phyloP scores from a whole-genome alignment of 2,797 vertebrate genomes.

The Pipistrellus nathusii region DNA sequence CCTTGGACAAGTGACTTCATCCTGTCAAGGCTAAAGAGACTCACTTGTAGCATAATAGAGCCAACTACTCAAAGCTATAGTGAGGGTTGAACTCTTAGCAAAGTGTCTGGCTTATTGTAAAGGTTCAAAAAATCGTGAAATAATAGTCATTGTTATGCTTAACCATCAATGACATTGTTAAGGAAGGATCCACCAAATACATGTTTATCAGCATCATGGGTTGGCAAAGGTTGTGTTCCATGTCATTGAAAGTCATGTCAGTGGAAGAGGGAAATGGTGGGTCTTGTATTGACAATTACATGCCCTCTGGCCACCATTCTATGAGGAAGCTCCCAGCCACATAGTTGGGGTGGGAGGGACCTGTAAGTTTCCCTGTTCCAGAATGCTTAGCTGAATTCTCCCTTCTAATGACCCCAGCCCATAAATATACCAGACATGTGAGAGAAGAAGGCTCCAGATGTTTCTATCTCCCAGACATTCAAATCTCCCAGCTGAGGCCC shows the following conservation, averaged over 20 bases:
- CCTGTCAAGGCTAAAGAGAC: background rate
- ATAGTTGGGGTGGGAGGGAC: background rate
- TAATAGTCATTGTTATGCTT: background rate
- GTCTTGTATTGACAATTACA: background rate
- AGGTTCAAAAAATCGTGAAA: conserved; percentile 16
- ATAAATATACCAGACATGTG: background rate
- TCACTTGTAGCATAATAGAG: background rate
- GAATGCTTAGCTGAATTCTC: background rate
- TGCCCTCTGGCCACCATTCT: background rate
- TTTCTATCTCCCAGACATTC: background rate
- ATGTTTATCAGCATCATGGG: background rate
- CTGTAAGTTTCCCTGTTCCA: background rate
- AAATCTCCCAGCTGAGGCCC: background rate
- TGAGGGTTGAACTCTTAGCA: background rate
- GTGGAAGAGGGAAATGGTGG: background rate
- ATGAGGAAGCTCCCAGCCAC: background rate
- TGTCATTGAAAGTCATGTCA: background rate
- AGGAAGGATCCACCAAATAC: background rate
- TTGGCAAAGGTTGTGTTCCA: background rate
- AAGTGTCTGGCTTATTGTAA: conserved; percentile 36
- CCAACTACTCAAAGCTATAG: background rate
- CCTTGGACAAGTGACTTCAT: conserved; percentile 1
- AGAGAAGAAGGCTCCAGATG: background rate
- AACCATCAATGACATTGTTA: background rate
- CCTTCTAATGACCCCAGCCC: conserved; percentile 9